Percentiles rank a stretch among this genome's conserved stretches.
Evolutionary conservation across 2,113 vertebrate genomes (phyloP).

Genomic region (Ascaphus truei): DNA sequence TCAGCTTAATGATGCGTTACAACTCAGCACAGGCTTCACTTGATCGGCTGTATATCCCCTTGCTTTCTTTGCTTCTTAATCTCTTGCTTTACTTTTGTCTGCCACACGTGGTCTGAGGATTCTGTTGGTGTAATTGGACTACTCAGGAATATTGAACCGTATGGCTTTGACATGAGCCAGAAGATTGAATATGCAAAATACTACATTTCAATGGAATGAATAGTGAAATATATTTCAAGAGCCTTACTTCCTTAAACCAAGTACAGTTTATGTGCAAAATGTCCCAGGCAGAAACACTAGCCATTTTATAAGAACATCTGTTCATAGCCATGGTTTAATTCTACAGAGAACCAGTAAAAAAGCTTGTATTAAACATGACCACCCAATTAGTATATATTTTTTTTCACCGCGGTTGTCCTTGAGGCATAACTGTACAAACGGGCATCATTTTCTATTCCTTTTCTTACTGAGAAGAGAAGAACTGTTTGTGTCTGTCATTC

Average conservation of each 20-base stretch:
- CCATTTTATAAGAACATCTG: too few species aligned
- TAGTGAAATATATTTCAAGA: background rate
- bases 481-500: too few species aligned
- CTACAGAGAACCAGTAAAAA: too few species aligned
- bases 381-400: too few species aligned
- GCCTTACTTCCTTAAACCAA: background rate
- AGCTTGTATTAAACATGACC: too few species aligned
- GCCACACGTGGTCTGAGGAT: background rate
- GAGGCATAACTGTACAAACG: too few species aligned
- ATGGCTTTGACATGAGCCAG: background rate
- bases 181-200: conserved; percentile 16
- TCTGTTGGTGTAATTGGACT: conserved; percentile 12
- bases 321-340: too few species aligned
- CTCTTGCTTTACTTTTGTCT: conserved; percentile 13
- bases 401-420: too few species aligned
- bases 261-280: background rate
- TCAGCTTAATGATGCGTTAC: background rate
- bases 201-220: background rate
- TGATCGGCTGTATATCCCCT: conserved; percentile 23
- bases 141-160: conserved; percentile 13
- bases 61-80: background rate
- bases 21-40: conserved; percentile 35
- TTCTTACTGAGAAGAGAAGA: too few species aligned
- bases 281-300: background rate
- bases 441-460: too few species aligned